Conservation (phyloP, 2,797 vertebrate species). For the Menidia menidia region DNA sequence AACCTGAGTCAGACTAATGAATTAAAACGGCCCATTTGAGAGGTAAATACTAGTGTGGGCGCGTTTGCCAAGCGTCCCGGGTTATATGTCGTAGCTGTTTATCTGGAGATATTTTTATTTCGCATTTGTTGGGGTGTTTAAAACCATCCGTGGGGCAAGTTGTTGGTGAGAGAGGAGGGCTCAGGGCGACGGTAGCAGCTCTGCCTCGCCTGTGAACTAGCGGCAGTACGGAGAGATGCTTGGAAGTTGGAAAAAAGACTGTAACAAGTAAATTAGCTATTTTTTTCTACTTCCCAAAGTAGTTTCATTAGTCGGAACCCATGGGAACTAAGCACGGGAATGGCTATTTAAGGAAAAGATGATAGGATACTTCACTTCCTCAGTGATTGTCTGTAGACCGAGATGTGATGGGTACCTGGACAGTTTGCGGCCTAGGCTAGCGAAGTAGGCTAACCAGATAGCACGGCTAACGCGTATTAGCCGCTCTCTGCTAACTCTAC, state of each 20-base stretch:
- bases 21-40: slow-evolving; percentile 83
- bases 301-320: slow-evolving; percentile 54
- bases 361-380: slow-evolving; percentile 62
- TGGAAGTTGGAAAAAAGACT: slow-evolving; percentile 80
- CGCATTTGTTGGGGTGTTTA: slow-evolving; percentile 70
- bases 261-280: slow-evolving; percentile 79
- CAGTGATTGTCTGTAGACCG: slow-evolving; percentile 66
- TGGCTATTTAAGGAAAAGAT: slow-evolving; percentile 37
- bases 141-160: slow-evolving; percentile 76
- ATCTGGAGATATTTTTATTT: slow-evolving; percentile 52
- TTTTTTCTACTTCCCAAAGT: slow-evolving; percentile 76
- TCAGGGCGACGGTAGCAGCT: slow-evolving; percentile 74
- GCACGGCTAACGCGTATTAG: slow-evolving; percentile 60
- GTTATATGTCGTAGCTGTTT: slow-evolving; percentile 42
- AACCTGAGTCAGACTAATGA: slow-evolving; percentile 85
- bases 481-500: slow-evolving; percentile 58
- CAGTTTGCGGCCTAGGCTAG: slow-evolving; percentile 91
- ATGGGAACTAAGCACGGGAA: slow-evolving; percentile 14
- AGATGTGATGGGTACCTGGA: slow-evolving; percentile 81
- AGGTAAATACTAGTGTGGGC: slow-evolving; percentile 80
- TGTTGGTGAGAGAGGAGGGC: slow-evolving; percentile 72
- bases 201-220: slow-evolving; percentile 73
- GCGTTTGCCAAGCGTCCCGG: slow-evolving; percentile 30
- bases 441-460: slow-evolving; percentile 80
- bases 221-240: slow-evolving; percentile 75